Percentiles rank a stretch among this genome's conserved stretches.
Conservation (phyloP, 2,797 vertebrate genomes). For the Peromyscus attwateri region DNA sequence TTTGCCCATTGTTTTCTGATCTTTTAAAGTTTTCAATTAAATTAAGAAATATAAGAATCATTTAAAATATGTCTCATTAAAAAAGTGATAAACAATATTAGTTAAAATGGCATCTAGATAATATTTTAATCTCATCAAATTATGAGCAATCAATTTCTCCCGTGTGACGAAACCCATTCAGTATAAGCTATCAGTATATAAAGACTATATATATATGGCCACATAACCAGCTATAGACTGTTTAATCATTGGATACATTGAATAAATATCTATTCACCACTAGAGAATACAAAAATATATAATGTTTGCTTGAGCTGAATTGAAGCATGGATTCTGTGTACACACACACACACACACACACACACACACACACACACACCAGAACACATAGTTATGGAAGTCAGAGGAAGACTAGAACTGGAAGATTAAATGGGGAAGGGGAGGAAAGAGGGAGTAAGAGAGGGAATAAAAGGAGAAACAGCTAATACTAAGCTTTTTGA, state of each 20-base stretch:
- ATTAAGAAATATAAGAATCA: not conserved
- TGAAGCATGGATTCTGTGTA: not conserved
- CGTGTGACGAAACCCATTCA: not conserved
- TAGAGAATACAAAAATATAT: not conserved
- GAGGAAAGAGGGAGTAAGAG: accelerated
- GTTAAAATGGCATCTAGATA: not conserved
- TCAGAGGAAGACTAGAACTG: too few species aligned
- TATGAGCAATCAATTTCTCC: not conserved
- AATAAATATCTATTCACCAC: not conserved
- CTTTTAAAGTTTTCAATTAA: not conserved
- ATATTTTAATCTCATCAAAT: not conserved
- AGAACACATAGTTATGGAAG: not conserved
- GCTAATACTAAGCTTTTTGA: too few species aligned
- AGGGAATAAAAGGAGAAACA: too few species aligned
- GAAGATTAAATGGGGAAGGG: too few species aligned
- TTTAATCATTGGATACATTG: not conserved
- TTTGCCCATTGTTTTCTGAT: not conserved
- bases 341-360: too few species aligned
- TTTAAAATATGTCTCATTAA: conserved; percentile 7
- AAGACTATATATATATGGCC: not conserved
- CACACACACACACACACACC: too few species aligned
- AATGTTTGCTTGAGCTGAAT: not conserved
- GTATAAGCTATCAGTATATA: not conserved
- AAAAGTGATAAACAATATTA: not conserved
- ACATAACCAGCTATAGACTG: not conserved